Evolutionary conservation across 2,113 vertebrate genomes (phyloP).

Genomic region (Oophaga pumilio): DNA sequence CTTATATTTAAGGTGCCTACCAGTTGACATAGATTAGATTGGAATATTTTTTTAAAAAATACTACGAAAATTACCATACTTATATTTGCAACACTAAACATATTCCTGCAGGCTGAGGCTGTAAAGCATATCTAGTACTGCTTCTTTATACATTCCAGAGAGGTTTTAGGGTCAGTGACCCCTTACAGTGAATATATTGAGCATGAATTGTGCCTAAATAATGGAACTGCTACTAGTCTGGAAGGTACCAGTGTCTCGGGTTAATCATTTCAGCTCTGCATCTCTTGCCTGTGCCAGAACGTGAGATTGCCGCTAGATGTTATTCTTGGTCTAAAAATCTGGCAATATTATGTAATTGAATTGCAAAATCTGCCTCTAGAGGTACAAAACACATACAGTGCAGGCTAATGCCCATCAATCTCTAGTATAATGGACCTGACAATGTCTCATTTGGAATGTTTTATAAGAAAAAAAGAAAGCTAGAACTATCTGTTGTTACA

Average conservation of each 20-base stretch:
- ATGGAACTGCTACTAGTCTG: neutral
- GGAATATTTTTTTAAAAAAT: neutral
- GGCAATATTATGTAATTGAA: slow-evolving; percentile 33
- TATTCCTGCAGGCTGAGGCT: neutral
- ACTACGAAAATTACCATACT: neutral
- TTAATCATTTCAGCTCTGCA: neutral
- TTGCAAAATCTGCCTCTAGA: slow-evolving; percentile 25
- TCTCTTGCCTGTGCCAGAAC: slow-evolving; percentile 2
- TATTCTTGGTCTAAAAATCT: slow-evolving; percentile 13
- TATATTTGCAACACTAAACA: neutral
- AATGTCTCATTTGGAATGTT: slow-evolving; percentile 36
- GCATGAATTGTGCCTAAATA: slow-evolving; percentile 5
- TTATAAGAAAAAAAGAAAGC: slow-evolving; percentile 22
- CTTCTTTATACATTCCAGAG: neutral
- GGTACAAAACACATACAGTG: neutral
- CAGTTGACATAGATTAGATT: neutral
- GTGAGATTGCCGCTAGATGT: slow-evolving; percentile 25
- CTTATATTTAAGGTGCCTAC: neutral
- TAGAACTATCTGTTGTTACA: slow-evolving; percentile 28
- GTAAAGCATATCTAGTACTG: neutral
- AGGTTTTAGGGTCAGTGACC: neutral
- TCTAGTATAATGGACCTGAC: neutral
- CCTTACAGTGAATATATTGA: slow-evolving; percentile 4
- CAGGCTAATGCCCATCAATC: slow-evolving; percentile 16
- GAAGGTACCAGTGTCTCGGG: slow-evolving; percentile 2